Conservation (phyloP, 2,113 vertebrate species). For the Anolis sagrei region DNA sequence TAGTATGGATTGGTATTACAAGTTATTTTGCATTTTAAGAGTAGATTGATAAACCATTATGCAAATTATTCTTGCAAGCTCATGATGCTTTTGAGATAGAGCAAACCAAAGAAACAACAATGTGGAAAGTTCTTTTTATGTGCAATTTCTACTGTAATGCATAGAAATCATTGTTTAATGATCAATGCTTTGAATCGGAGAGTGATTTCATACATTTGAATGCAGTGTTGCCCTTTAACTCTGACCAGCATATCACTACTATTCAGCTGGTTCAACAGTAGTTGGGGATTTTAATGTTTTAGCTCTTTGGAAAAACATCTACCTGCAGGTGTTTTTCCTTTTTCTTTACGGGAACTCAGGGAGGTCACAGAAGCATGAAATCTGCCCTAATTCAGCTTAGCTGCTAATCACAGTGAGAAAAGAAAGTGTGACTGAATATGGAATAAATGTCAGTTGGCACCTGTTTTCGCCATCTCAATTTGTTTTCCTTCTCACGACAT, state of each 20-base stretch:
- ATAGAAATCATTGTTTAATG: background rate
- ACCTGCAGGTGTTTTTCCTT: slow-evolving; percentile 73
- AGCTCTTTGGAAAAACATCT: slow-evolving; percentile 47
- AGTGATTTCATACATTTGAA: slow-evolving; percentile 4
- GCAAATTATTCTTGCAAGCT: background rate
- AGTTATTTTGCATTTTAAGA: background rate
- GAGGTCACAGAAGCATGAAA: slow-evolving; percentile 77
- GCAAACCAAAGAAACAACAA: background rate
- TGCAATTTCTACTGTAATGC: background rate
- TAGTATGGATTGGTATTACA: background rate
- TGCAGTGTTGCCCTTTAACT: slow-evolving; percentile 8
- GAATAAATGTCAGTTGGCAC: slow-evolving; percentile 77
- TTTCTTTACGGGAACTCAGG: slow-evolving; percentile 52
- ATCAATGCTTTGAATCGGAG: background rate
- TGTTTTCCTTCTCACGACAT: slow-evolving; percentile 77
- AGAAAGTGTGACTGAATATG: slow-evolving; percentile 68
- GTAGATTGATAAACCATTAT: background rate
- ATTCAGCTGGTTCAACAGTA: background rate
- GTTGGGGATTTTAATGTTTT: slow-evolving; percentile 30
- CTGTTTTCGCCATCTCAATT: slow-evolving; percentile 86
- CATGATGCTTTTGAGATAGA: background rate
- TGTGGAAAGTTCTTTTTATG: background rate
- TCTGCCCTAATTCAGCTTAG: slow-evolving; percentile 70
- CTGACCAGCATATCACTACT: background rate
- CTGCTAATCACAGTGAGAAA: slow-evolving; percentile 73